Base-by-base conservation (phyloP, 2,113 vertebrate genomes). In the Sebastes fasciatus region DNA sequence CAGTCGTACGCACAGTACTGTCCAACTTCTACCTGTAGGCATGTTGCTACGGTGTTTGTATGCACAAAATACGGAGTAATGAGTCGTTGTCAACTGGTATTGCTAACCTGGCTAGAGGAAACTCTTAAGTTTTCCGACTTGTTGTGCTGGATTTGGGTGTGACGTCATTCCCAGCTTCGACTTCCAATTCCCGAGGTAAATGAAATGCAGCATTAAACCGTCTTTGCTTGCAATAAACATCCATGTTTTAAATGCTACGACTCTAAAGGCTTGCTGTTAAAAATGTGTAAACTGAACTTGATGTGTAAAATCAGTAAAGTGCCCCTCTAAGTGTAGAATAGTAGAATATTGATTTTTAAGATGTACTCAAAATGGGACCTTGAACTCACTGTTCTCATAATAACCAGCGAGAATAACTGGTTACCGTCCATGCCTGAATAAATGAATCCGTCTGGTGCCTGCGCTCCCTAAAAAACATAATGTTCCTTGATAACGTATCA, bases 401-500 rank as follows among this genome's bases (percentile, higher is more conserved):
- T 19, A 4, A 34, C 52, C 10, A 78, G 10, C 67, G 8, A 65
- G 49, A 70, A 17, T n/a, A 12, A 26, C 23, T 75, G 6, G 40
- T 26, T 21, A 6, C 16, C 1, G 23, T 72, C 57, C 43, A 62
- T 3, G 10, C 54, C 64, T 82, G 57, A 80, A 57, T 72, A 17
- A 82, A 52, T 52, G 75, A 80, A 80, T 48, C 83, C 4, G 60
- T 80, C 82, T 77, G 83, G 82, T 70, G 46, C 80, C 83, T 61
- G 71, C 12, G 82, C 51, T 51, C 19, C 6, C 14, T 49, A 6
- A 67, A 70, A 83, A 62, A 87, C 84, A 78, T 40, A 65, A 79
- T 0, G 70, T 89, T 79, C 76, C 71, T 34, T 54, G 90, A 92
- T 92, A 91, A 83, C 69, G 2, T 84, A 84, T 84, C 80, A 0